A percentile compares a stretch with the other conserved stretches of the same genome.
Evolutionary conservation across 2,113 vertebrate species (phyloP).

Genomic region (Tetrao urogallus): DNA sequence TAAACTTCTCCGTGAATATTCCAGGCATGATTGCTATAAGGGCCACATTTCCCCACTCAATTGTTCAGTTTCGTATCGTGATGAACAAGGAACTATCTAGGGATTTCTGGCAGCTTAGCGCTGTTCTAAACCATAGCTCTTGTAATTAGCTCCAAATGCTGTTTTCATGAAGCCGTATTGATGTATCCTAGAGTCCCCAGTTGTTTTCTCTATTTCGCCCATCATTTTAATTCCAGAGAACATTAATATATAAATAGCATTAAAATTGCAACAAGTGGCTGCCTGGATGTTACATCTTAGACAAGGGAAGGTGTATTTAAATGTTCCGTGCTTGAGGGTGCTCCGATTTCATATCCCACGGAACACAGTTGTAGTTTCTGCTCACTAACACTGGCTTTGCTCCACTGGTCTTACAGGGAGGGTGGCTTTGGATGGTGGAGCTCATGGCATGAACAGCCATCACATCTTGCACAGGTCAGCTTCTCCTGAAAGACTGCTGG

Average conservation of each 20-base stretch:
- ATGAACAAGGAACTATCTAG: conserved; percentile 44
- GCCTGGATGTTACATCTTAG: neutral
- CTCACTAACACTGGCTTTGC: neutral
- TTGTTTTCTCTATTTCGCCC: conserved; percentile 20
- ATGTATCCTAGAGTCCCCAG: conserved; percentile 40
- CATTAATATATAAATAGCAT: conserved; percentile 6
- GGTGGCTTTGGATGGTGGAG: fast-evolving
- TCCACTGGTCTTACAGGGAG: neutral
- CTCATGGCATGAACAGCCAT: neutral
- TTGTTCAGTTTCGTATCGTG: neutral
- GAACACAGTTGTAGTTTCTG: neutral
- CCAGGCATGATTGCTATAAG: conserved; percentile 35
- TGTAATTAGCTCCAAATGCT: conserved; percentile 72
- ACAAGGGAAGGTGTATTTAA: neutral
- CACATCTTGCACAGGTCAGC: neutral
- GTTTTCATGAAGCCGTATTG: conserved; percentile 49
- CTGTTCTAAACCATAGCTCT: conserved; percentile 60
- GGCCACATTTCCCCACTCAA: neutral
- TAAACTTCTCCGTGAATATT: conserved; percentile 36
- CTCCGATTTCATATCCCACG: neutral
- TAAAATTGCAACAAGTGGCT: conserved; percentile 6
- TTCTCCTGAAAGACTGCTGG: neutral
- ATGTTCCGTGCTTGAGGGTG: neutral
- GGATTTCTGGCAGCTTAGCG: conserved; percentile 69
- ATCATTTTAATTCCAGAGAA: neutral